phyloP scores from a whole-genome alignment of 2,797 vertebrate species.

The Rhinophrynus dorsalis region DNA sequence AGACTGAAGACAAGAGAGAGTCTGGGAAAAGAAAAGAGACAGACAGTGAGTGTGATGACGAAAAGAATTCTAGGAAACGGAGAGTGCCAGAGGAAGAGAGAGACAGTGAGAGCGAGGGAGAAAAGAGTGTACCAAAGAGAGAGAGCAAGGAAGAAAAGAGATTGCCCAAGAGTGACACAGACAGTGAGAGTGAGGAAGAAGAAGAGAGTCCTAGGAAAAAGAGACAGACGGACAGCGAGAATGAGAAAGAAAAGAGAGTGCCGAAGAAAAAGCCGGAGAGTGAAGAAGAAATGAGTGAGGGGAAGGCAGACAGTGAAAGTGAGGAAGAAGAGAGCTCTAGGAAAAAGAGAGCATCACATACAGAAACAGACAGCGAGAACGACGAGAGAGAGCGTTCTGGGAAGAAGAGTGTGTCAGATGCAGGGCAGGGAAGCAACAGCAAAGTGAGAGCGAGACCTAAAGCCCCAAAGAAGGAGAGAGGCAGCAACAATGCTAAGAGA shows the following conservation, averaged over 20 bases:
- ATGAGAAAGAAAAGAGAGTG: constrained; percentile 1
- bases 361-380: not conserved
- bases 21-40: not conserved
- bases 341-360: not conserved
- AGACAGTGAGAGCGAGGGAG: not conserved
- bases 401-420: constrained; percentile 27
- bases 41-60: not conserved
- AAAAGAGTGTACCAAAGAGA: not conserved
- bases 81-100: not conserved
- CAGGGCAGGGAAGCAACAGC: not conserved
- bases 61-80: not conserved
- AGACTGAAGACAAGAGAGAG: not conserved
- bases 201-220: not conserved
- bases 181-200: not conserved
- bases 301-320: constrained; percentile 3
- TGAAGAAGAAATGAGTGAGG: constrained; percentile 14
- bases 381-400: not conserved
- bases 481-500: not conserved
- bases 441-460: not conserved
- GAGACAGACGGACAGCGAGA: constrained; percentile 16
- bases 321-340: constrained; percentile 3
- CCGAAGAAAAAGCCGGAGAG: constrained; percentile 16
- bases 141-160: not conserved
- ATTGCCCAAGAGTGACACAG: not conserved
- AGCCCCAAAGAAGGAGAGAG: not conserved